Evolutionary conservation across 2,888 invertebrate genomes (phyloP).

Genomic region (Drosophila longiperda): DNA sequence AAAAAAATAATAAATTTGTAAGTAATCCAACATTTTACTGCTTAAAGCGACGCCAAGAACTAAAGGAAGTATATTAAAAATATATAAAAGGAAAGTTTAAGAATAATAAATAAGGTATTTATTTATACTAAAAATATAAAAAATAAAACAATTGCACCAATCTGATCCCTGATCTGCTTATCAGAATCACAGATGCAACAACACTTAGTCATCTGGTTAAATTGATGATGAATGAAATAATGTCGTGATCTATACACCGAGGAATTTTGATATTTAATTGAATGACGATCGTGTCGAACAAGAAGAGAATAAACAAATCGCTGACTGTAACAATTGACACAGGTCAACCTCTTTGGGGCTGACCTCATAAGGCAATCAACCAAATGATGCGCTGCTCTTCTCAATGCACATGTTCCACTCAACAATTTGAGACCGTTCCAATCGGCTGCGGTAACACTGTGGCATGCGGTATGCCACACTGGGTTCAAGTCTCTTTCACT

Average conservation of each 20-base stretch:
- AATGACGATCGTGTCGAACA: constrained; percentile 62
- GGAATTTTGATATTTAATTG: constrained; percentile 67
- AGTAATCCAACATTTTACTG: not conserved
- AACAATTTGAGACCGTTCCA: constrained; percentile 39
- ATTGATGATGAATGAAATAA: constrained; percentile 36
- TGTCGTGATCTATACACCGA: constrained; percentile 36
- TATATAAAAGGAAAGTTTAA: not conserved
- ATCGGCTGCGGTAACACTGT: constrained; percentile 59
- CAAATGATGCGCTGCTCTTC: constrained; percentile 44
- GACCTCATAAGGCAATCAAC: constrained; percentile 63
- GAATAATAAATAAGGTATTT: not conserved
- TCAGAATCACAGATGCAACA: not conserved
- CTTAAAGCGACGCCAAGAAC: not conserved
- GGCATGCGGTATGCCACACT: constrained; percentile 3
- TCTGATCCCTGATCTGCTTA: not conserved
- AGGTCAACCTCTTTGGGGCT: constrained; percentile 53
- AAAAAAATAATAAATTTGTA: not conserved
- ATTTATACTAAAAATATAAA: not conserved
- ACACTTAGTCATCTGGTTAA: constrained; percentile 29
- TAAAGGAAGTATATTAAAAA: not conserved
- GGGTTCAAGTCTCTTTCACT: constrained; percentile 55
- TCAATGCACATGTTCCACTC: constrained; percentile 33
- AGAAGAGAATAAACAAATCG: constrained; percentile 53
- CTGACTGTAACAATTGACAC: constrained; percentile 36
- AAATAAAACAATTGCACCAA: not conserved